These are phyloP conservation scores for Cataglyphis hispanica DNA, from an alignment of 1,140 invertebrate species.

Conservation along the genomic window DNA sequence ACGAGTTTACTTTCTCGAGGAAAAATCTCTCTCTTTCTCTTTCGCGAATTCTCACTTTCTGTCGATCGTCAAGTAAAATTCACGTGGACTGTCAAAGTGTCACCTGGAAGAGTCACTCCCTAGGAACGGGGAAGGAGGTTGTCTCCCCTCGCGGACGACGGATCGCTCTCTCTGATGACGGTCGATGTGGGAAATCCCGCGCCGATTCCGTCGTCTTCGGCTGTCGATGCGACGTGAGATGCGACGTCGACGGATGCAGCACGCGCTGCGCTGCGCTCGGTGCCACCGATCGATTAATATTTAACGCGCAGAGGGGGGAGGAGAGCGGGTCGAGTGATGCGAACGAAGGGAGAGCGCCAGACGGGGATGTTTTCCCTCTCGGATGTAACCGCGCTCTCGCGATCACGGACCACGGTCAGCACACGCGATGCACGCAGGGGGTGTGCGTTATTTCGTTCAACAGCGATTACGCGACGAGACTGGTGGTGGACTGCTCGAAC, in stretches of 20 bases:
- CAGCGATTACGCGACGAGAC: slow-evolving; percentile 65
- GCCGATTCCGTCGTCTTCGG: slow-evolving; percentile 16
- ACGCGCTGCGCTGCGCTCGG: slow-evolving; percentile 37
- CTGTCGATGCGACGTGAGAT: slow-evolving; percentile 46
- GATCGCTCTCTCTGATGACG: slow-evolving; percentile 8
- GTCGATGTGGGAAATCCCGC: slow-evolving; percentile 29
- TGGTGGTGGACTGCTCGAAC: slow-evolving; percentile 80
- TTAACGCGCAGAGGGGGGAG: slow-evolving; percentile 39
- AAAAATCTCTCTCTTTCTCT: slow-evolving; percentile 39
- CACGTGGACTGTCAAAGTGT: slow-evolving; percentile 1
- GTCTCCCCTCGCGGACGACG: slow-evolving; percentile 43
- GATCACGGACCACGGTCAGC: slow-evolving; percentile 37
- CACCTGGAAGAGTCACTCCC: slow-evolving; percentile 54
- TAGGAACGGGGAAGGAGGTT: slow-evolving; percentile 44
- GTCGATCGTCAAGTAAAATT: neutral
- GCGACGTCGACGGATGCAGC: slow-evolving; percentile 53
- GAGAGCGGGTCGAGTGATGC: neutral
- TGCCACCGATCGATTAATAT: slow-evolving; percentile 49
- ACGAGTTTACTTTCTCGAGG: slow-evolving; percentile 59
- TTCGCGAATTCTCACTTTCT: slow-evolving; percentile 1
- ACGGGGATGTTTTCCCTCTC: slow-evolving; percentile 21
- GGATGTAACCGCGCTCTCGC: slow-evolving; percentile 36
- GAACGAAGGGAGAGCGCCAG: neutral
- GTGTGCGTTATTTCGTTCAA: slow-evolving; percentile 65
- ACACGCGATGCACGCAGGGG: slow-evolving; percentile 39